These are phyloP conservation scores for Denticeps clupeoides DNA, from an alignment of 2,797 vertebrate genomes.

Conservation along the genomic window DNA sequence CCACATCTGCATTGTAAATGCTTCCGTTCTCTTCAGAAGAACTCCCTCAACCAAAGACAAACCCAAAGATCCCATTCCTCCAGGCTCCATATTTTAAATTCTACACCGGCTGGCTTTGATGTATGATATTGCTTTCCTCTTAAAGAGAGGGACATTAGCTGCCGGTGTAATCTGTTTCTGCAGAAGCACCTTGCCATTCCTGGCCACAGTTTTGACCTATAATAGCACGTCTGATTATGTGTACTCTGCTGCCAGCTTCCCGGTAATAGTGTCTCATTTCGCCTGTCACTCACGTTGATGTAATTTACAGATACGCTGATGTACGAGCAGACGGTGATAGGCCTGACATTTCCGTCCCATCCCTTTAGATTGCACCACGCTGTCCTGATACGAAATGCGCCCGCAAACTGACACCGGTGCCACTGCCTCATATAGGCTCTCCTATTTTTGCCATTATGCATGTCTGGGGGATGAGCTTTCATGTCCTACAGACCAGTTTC, in stretches of 20 bases:
- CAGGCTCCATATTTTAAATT: too few relatives aligned
- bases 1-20: too few relatives aligned
- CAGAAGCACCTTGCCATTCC: constrained; percentile 14
- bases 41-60: too few relatives aligned
- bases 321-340: constrained; percentile 33
- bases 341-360: constrained; percentile 20
- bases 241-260: constrained; percentile 17
- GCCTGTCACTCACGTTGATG: constrained; percentile 29
- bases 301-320: constrained; percentile 32
- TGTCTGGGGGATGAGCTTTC: too few relatives aligned
- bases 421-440: not conserved
- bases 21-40: too few relatives aligned
- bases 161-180: constrained; percentile 3
- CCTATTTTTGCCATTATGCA: not conserved
- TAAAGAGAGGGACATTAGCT: not conserved
- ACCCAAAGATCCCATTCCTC: too few relatives aligned
- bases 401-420: not conserved
- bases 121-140: not conserved
- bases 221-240: constrained; percentile 28
- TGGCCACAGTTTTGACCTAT: constrained; percentile 18
- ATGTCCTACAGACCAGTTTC: too few relatives aligned
- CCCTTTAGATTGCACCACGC: constrained; percentile 14
- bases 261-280: constrained; percentile 34
- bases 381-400: not conserved
- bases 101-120: not conserved